Conservation (phyloP, 2,888 invertebrate species). For the Nemurella pictetii region DNA sequence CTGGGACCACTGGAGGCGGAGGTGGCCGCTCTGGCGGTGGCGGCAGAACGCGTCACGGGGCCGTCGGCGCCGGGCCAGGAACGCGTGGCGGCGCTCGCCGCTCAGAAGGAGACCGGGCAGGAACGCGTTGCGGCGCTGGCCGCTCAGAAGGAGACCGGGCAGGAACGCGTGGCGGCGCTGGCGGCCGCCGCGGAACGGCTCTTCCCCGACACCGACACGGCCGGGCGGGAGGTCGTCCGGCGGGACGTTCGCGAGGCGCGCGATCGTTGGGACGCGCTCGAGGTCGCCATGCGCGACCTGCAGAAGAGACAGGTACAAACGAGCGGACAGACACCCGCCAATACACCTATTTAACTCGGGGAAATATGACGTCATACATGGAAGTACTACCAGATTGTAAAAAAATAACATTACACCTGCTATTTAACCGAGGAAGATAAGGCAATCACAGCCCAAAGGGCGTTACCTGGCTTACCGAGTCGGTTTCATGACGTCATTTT, state of each 20-base stretch:
- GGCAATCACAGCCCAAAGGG: too few relatives aligned
- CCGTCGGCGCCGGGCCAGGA: conserved; percentile 48
- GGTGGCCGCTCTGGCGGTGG: conserved; percentile 53
- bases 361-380: too few relatives aligned
- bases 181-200: conserved; percentile 83
- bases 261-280: conserved; percentile 83
- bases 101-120: conserved; percentile 63
- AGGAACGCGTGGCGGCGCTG: conserved; percentile 73
- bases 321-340: too few relatives aligned
- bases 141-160: conserved; percentile 82
- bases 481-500: too few relatives aligned
- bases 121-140: conserved; percentile 49
- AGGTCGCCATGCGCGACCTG: conserved; percentile 79
- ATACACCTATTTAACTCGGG: too few relatives aligned
- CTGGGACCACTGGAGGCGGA: conserved; percentile 74
- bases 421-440: too few relatives aligned
- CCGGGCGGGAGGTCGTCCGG: conserved; percentile 87
- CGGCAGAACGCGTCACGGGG: conserved; percentile 56
- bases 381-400: too few relatives aligned
- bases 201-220: conserved; percentile 89
- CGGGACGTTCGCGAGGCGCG: conserved; percentile 78
- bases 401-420: too few relatives aligned
- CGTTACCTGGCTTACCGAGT: too few relatives aligned
- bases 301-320: conserved; percentile 73
- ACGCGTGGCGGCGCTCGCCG: conserved; percentile 50